Evolutionary conservation across 2,888 invertebrate genomes (phyloP).

Genomic region (Hylaea fasciaria): DNA sequence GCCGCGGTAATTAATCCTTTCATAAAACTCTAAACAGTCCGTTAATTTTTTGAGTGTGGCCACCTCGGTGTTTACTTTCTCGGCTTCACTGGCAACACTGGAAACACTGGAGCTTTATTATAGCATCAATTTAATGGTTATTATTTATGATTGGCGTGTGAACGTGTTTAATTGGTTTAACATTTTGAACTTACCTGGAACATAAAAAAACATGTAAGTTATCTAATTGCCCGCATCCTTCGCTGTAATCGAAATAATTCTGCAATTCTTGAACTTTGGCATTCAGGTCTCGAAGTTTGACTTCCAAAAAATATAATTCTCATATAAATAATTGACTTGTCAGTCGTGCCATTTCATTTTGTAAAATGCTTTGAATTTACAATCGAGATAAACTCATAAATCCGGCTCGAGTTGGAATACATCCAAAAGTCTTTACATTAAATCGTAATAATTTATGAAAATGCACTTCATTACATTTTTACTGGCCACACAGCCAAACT

Average conservation of each 20-base stretch:
- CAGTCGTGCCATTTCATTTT: constrained; percentile 43
- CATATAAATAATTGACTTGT: constrained; percentile 37
- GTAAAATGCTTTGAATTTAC: constrained; percentile 38
- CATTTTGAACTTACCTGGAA: constrained; percentile 35
- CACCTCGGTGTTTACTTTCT: constrained; percentile 63
- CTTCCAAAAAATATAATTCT: constrained; percentile 25
- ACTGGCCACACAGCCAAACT: constrained; percentile 22
- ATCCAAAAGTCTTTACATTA: constrained; percentile 54
- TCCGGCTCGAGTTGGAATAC: constrained; percentile 51
- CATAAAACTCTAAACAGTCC: constrained; percentile 60
- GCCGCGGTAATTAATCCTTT: constrained; percentile 69
- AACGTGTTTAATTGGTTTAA: constrained; percentile 61
- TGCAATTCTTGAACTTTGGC: constrained; percentile 26
- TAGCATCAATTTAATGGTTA: constrained; percentile 67
- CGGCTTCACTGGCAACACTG: constrained; percentile 57
- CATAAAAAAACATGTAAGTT: constrained; percentile 28
- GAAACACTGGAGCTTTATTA: constrained; percentile 62
- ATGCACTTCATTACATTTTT: constrained; percentile 32
- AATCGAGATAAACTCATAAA: constrained; percentile 47
- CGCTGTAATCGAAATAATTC: constrained; percentile 18
- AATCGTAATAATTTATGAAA: constrained; percentile 48
- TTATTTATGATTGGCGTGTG: constrained; percentile 75
- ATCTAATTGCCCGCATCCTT: constrained; percentile 18
- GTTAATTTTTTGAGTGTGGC: constrained; percentile 57
- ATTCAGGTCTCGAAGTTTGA: constrained; percentile 17